Evolutionary conservation across 2,888 invertebrate species (phyloP).

Genomic region (Heliconius ismenius): DNA sequence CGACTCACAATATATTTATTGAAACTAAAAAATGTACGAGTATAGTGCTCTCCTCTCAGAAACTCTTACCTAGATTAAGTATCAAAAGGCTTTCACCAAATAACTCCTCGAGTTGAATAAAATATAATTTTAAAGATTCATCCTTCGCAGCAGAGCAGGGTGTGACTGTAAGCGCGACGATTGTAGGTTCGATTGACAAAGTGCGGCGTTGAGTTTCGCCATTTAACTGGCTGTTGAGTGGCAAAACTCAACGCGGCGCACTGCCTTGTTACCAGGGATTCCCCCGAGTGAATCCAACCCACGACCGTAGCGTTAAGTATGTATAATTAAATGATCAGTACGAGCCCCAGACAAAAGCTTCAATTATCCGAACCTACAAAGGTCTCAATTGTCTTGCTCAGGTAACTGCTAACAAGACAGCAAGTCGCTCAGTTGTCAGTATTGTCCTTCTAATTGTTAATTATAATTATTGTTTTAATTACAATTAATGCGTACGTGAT

Average conservation of each 20-base stretch:
- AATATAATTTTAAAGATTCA: background rate
- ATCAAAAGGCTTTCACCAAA: background rate
- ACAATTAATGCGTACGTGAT: background rate
- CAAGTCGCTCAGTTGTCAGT: background rate
- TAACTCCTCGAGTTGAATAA: background rate
- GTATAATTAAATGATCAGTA: background rate
- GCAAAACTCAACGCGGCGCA: no score
- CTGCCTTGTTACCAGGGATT: no score
- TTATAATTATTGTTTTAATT: slow-evolving; percentile 2
- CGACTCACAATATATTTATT: slow-evolving; percentile 3
- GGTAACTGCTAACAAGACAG: background rate
- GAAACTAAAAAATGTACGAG: slow-evolving; percentile 27
- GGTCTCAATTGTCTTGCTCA: background rate
- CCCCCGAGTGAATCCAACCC: no score
- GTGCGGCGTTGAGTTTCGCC: no score
- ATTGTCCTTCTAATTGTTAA: background rate
- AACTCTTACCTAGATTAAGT: slow-evolving; percentile 16
- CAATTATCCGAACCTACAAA: background rate
- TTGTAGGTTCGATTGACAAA: no score
- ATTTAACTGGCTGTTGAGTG: no score
- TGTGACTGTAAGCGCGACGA: background rate
- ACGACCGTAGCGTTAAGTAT: no score
- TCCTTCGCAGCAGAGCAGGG: background rate
- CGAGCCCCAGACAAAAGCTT: no score
- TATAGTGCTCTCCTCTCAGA: slow-evolving; percentile 20